Percentiles rank a stretch among this genome's conserved stretches.
Evolutionary conservation across 2,797 vertebrate genomes (phyloP).

Genomic region (Trematomus bernacchii): DNA sequence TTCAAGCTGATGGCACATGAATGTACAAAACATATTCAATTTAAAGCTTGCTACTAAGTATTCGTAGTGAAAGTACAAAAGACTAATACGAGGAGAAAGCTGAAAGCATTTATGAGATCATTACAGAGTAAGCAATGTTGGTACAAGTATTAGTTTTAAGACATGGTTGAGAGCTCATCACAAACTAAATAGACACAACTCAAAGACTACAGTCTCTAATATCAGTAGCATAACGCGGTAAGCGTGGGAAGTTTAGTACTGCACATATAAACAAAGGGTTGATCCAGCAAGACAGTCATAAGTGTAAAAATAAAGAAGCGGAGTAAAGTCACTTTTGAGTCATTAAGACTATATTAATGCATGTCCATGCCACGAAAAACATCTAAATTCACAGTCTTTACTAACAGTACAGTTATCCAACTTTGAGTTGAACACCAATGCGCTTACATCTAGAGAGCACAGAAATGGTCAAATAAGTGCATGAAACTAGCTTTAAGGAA

Average conservation of each 20-base stretch:
- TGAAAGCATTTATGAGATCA: slow-evolving; percentile 84
- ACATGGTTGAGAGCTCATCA: slow-evolving; percentile 94
- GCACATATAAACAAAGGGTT: slow-evolving; percentile 92
- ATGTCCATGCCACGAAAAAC: slow-evolving; percentile 98
- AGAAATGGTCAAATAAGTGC: slow-evolving; percentile 97
- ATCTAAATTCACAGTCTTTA: slow-evolving; percentile 93
- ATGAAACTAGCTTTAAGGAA: slow-evolving; percentile 91
- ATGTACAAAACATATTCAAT: slow-evolving; percentile 99
- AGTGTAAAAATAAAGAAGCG: slow-evolving; percentile 86
- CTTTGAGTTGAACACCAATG: slow-evolving; percentile 94
- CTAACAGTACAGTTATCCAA: slow-evolving; percentile 94
- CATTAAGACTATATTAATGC: slow-evolving; percentile 92
- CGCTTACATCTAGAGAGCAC: slow-evolving; percentile 96
- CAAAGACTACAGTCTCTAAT: slow-evolving; percentile 95
- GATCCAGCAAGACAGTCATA: slow-evolving; percentile 89
- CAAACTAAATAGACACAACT: slow-evolving; percentile 95
- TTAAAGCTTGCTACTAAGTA: slow-evolving; percentile 98
- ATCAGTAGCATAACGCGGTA: slow-evolving; percentile 91
- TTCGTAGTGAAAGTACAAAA: slow-evolving; percentile 99
- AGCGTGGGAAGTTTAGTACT: slow-evolving; percentile 91
- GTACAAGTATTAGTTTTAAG: slow-evolving; percentile 91
- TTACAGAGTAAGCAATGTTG: slow-evolving; percentile 87
- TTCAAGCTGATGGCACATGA: slow-evolving; percentile 99
- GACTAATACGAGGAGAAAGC: slow-evolving; percentile 94
- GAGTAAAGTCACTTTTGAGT: slow-evolving; percentile 83